Conservation (phyloP, 2,797 vertebrate genomes). For the Fundulus diaphanus region DNA sequence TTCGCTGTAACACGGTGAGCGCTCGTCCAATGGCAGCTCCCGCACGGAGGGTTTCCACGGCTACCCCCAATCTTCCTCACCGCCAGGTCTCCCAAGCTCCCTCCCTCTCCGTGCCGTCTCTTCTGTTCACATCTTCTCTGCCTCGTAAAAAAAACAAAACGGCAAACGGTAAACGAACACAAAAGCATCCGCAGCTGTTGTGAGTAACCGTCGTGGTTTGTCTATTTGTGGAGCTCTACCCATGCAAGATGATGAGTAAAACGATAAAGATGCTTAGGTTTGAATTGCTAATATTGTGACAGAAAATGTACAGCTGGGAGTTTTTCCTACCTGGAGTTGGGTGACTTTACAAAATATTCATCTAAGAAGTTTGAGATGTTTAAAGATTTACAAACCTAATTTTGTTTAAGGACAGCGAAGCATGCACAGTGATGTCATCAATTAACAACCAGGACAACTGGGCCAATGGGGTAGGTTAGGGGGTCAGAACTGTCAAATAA, state of each 20-base stretch:
- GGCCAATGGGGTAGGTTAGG: too few species aligned
- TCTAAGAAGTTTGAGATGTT: too few species aligned
- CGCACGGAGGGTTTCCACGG: constrained; percentile 77
- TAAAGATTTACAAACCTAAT: too few species aligned
- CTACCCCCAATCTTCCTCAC: constrained; percentile 68
- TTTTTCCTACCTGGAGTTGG: neutral
- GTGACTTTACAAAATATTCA: neutral
- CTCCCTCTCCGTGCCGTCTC: neutral
- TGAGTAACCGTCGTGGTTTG: constrained; percentile 41
- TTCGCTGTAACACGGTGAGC: constrained; percentile 45
- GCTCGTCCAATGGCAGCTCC: constrained; percentile 68
- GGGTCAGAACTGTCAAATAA: too few species aligned
- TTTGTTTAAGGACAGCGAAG: too few species aligned
- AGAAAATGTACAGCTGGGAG: neutral
- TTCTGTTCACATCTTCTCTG: constrained; percentile 37
- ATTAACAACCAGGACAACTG: too few species aligned
- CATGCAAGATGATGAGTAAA: constrained; percentile 12
- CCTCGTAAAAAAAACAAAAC: constrained; percentile 71
- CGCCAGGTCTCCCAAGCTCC: constrained; percentile 32
- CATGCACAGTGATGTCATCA: too few species aligned
- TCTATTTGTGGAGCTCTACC: constrained; percentile 52
- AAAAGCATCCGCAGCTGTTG: constrained; percentile 27
- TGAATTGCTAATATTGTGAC: neutral
- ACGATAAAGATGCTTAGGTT: constrained; percentile 4
- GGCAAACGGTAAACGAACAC: constrained; percentile 72